phyloP scores from a whole-genome alignment of 2,888 invertebrate genomes.

The Aphidius colemani region DNA sequence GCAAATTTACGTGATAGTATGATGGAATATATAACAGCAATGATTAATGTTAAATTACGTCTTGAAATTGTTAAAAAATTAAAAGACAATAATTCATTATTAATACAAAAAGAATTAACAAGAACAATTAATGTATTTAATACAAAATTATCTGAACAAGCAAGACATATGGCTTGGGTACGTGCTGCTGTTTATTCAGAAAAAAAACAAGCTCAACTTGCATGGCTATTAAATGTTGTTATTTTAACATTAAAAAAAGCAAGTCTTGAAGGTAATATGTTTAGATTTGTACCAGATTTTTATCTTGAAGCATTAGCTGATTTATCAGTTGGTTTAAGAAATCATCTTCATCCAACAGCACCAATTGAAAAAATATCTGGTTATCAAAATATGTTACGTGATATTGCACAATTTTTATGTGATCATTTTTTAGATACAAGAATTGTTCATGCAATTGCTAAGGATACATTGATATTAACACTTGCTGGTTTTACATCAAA shows the following conservation, averaged over 20 bases:
- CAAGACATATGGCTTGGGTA: constrained; percentile 74
- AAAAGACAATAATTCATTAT: constrained; percentile 45
- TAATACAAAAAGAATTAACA: constrained; percentile 64
- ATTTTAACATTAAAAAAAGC: constrained; percentile 67
- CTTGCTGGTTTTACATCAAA: constrained; percentile 79
- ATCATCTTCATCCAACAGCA: constrained; percentile 70
- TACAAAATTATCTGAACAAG: constrained; percentile 65
- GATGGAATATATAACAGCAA: constrained; percentile 68
- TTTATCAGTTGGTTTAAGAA: constrained; percentile 67
- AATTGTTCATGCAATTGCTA: constrained; percentile 75
- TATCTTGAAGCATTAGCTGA: constrained; percentile 73
- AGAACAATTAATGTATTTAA: constrained; percentile 67
- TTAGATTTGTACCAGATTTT: constrained; percentile 75
- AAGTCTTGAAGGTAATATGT: constrained; percentile 67
- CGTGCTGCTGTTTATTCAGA: constrained; percentile 70
- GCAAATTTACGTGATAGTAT: constrained; percentile 69
- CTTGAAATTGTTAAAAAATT: constrained; percentile 55
- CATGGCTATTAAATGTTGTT: constrained; percentile 67
- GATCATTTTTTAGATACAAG: constrained; percentile 76
- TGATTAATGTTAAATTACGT: constrained; percentile 65
- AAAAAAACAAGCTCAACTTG: constrained; percentile 67
- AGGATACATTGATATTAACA: constrained; percentile 77
- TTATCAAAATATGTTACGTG: constrained; percentile 66
- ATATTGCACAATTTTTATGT: constrained; percentile 75
- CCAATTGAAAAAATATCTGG: constrained; percentile 65